Evolutionary conservation across 2,113 vertebrate species (phyloP), one percentile per base, ranked within the genome.

Genomic region (Phalacrocorax carbo): DNA sequence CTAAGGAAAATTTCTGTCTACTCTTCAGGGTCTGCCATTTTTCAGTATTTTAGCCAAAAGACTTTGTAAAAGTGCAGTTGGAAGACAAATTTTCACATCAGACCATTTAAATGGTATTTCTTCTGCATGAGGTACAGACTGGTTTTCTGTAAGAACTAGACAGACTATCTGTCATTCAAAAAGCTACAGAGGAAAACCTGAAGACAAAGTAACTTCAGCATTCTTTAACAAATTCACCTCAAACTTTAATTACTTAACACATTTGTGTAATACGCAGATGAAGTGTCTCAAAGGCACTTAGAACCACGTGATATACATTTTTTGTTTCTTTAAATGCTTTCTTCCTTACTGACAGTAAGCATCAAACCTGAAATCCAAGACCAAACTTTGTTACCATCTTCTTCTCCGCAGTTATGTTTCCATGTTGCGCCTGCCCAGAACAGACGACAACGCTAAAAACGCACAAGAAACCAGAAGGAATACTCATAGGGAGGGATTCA

Each of bases 231-330:
- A 55, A 32, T 54, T 25, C 4, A 2, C 7, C 49, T 27, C 25
- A 30, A 77, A 91, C 34, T 46, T n/a, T 1, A 38, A 8, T 25
- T 13, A 60, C 5, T 11, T 17, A 27, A 57, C 6, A 55, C 25
- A 7, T 29, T 18, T 27, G 54, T 55, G 27, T 81, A 76, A 65
- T 1, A 23, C 1, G 1, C 51, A 46, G 69, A 8, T 21, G 16
- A 57, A n/a, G n/a, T 2, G 6, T 23, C 5, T 16, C 38, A 38
- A 57, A 62, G 52, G 21, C 54, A 40, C 13, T 48, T 51, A 5
- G 7, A 26, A 8, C 7, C 30, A 21, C 1, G 0, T 2, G 5
- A 16, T 13, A 17, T 2, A 11, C 8, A 9, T 48, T 68, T 94
- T 62, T 19, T 4, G 16, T 68, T 14, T 34, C 21, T 70, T 9